Base-by-base conservation (phyloP, 2,888 invertebrate species). In the Perizoma flavofasciatum region DNA sequence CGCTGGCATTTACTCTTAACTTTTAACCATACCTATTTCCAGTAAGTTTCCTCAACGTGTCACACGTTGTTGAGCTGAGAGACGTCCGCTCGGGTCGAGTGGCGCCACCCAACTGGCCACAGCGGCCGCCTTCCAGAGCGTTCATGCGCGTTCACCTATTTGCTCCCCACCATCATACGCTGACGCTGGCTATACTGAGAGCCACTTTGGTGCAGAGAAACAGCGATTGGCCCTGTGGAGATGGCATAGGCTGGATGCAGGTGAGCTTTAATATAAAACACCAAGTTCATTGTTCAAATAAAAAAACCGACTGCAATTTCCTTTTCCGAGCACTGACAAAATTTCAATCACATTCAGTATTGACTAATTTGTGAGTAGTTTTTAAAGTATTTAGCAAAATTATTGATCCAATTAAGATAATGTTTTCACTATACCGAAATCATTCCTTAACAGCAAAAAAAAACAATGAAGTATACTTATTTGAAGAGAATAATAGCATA, bases 221-320 rank as follows among this genome's bases (percentile, higher is more conserved):
- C 54, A 53, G 33, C 5, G 59, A 60, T 4, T 63, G 75, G 75
- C 89, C 88, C 0, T 93, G 93, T 63, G 89, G 90, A 0, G 83
- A 79, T 5, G 91, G 90, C 6, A 82, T 81, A 45, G 92, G 92
- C 0, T 88, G 92, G 83, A 88, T 94, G 57, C 93, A 94, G 90
- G 94, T 94, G 58, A 63, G 62, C 49, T 5, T 3, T 32, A 1
- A 6, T 41, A 43, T 10, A 7, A 22, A 37, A 9, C 11, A 4
- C n/a, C 9, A 22, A 22, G 22, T 22, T 1, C 22, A 22, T 22
- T 22, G 1, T 22, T 22, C 22, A 22, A 22, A 22, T 22, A 1
- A 22, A 22, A 22, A 22, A 22, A 22, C 22, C 22, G 3, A 22
- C 22, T 22, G 1, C 3, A 22, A 22, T 22, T 22, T 22, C 1